Percentiles rank a stretch among this genome's conserved stretches.
phyloP scores from a whole-genome alignment of 2,888 invertebrate species.

The Digitonthophagus gazella region DNA sequence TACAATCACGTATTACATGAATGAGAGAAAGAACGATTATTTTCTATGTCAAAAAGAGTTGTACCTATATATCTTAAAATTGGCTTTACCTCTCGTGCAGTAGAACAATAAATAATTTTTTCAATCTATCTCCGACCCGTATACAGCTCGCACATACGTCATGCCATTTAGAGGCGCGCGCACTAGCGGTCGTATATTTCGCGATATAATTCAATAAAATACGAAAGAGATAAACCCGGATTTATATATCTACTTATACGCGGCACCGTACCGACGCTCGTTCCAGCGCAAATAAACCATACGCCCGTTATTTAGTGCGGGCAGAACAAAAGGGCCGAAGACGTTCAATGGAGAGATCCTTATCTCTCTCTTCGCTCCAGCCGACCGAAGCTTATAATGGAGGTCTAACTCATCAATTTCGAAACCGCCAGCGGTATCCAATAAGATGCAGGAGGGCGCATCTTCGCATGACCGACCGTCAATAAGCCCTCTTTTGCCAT shows the following conservation, averaged over 20 bases:
- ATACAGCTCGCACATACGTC: neutral
- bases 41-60: too few relatives aligned
- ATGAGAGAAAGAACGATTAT: too few relatives aligned
- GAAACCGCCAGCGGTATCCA: slow-evolving; percentile 17
- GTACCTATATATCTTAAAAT: neutral
- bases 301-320: slow-evolving; percentile 9
- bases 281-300: slow-evolving; percentile 10
- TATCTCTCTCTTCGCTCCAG: neutral
- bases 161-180: neutral
- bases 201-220: slow-evolving; percentile 4
- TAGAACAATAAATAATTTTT: neutral
- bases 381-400: slow-evolving; percentile 13
- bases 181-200: neutral
- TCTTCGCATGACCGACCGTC: slow-evolving; percentile 16
- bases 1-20: too few relatives aligned
- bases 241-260: slow-evolving; percentile 5
- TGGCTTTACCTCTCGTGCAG: neutral
- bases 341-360: neutral
- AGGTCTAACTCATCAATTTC: slow-evolving; percentile 17
- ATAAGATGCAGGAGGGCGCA: slow-evolving; percentile 12
- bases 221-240: slow-evolving; percentile 2
- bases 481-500: slow-evolving; percentile 12
- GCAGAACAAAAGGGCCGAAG: slow-evolving; percentile 15
- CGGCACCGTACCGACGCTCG: slow-evolving; percentile 4
- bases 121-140: neutral